Conservation (phyloP, 2,888 invertebrate genomes). For the Xestia xanthographa region DNA sequence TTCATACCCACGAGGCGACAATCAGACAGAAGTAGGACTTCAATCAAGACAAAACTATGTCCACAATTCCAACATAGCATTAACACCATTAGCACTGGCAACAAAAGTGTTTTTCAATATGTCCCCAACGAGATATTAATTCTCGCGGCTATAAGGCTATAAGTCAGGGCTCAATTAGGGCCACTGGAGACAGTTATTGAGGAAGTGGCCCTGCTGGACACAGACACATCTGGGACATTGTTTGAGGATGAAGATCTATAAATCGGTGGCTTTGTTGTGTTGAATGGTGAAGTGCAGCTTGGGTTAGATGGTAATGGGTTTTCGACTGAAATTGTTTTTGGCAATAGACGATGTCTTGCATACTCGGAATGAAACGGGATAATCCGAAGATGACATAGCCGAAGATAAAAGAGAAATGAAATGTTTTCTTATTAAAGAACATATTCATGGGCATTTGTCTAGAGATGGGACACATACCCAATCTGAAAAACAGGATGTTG, state of each 20-base stretch:
- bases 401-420: background rate
- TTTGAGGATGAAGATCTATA: constrained; percentile 53
- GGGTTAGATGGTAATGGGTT: constrained; percentile 3
- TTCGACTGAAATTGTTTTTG: constrained; percentile 1
- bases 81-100: constrained; percentile 51
- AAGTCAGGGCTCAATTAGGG: constrained; percentile 76
- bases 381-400: too few relatives aligned
- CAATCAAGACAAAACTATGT: constrained; percentile 19
- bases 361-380: too few relatives aligned
- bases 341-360: background rate
- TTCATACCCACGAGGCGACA: constrained; percentile 10
- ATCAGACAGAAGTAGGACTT: constrained; percentile 25
- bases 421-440: background rate
- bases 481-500: too few relatives aligned
- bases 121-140: constrained; percentile 54
- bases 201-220: constrained; percentile 71
- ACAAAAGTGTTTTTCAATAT: constrained; percentile 62
- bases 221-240: constrained; percentile 64
- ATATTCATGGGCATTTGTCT: too few relatives aligned
- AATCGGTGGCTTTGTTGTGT: constrained; percentile 28
- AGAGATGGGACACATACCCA: too few relatives aligned
- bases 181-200: constrained; percentile 76
- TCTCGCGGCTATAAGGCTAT: constrained; percentile 56
- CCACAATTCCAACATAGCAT: constrained; percentile 17
- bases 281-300: constrained; percentile 11